Evolutionary conservation across 2,797 vertebrate species (phyloP), one percentile per base, ranked within the genome.

Genomic region (Peromyscus aztecus): DNA sequence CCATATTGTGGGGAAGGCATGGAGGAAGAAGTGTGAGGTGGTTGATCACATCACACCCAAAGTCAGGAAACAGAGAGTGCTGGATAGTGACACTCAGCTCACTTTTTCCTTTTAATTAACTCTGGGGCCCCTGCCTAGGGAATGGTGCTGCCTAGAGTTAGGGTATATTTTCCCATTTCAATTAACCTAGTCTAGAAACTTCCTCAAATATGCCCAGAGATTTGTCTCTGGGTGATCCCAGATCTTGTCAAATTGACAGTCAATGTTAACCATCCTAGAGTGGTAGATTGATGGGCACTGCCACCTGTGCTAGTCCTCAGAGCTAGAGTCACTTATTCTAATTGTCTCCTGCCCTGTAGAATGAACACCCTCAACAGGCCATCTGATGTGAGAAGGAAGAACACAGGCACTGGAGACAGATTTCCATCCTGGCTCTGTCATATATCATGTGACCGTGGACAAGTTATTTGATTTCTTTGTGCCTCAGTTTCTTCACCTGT

Each of bases 401-500:
- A 13, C 21, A 24, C 17, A 57, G 55, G 24, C 14, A 4, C 29
- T 90, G 81, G 29, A 67, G 29, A 21, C 21, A 63, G 67, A 71
- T 67, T 76, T 10, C n/a, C n/a, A 71, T 75, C 52, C 75, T 11
- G 34, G 29, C 29, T 75, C 43, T 65, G 46, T 57, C 55, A 34
- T 37, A 52, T 77, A 12, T 23, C 77, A 1, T 31, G 9, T 71
- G 69, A 71, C 43, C 34, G 2, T 61, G 73, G 27, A 46, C 6
- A 52, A n/a, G 63, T 90, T 89, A 75, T 29, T 89, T 86, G 40
- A 77, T 82, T 46, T 94, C 29, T 69, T 5, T 37, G 23, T 96
- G 43, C 73, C 89, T 84, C 90, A 40, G 11, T 94, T 92, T 90
- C 46, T 59, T 89, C 52, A 83, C 55, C n/a, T 91, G 19, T 31